Evolutionary conservation across 2,797 vertebrate species (phyloP), one percentile per base, ranked within the genome.

Genomic region (Spinus pinus): DNA sequence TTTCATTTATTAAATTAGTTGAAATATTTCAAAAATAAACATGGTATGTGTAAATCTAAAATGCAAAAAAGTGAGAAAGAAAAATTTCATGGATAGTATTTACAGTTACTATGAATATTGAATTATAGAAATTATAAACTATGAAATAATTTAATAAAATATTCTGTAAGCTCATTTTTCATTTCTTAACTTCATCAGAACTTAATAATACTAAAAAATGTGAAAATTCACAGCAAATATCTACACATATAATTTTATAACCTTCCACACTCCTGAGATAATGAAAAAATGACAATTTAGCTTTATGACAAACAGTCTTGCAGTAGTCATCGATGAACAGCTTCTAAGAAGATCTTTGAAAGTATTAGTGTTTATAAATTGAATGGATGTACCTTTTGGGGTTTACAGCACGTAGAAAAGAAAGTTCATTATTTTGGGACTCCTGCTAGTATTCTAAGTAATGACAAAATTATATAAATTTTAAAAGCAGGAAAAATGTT

Each of bases 111-210:
- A 58, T 47, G 49, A 84, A 73, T 87, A 91, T 5, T 37, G 51
- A 94, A 83, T 46, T 58, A 46, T 2, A 82, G 25, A 50, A 74
- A 88, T 73, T 16, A 47, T 30, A 37, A 79, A 20, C 39, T 42
- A 57, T 67, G 16, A 87, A 94, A 37, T 57, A 37, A 78, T 19
- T 90, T 64, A 58, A 69, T 61, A 53, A 71, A 80, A 67, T 71
- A 86, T 57, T 85, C 53, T 15, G 8, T 44, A 87, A 77, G 80
- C 22, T 89, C 54, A 58, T 81, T 93, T 96, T 94, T 92, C 70
- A 72, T 84, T 88, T 47, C 41, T 62, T 51, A 84, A 86, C 23
- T 50, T 81, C 33, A 75, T 86, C 62, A 87, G 49, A 94, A 62
- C 33, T 81, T 86, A 79, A 66, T 81, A 42, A 58, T 49, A 70